Base-by-base conservation (phyloP, 2,797 vertebrate genomes). In the Pangasius macronema region DNA sequence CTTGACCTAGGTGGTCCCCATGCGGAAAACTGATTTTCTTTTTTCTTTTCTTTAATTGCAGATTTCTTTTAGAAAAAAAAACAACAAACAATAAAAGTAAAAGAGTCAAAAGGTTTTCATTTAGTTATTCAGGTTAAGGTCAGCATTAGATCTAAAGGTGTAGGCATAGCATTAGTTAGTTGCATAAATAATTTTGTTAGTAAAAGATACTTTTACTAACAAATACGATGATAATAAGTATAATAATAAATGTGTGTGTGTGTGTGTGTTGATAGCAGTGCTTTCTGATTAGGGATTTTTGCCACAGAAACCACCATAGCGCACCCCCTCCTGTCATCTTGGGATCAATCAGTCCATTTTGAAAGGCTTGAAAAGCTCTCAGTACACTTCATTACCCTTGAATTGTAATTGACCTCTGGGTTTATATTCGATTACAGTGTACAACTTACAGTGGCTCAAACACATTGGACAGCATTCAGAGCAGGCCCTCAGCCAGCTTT, bases 351-450 rank as follows among this genome's bases (percentile, higher is more conserved):
- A 77, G 72, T 85, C 61, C 42, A 75, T 84, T 89, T 84, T 53
- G 57, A 75, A 53, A 85, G 49, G 55, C 61, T 83, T 83, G 67
- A 87, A 59, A 61, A 51, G 42, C 22, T 87, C 59, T 83, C 75
- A 42, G 57, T 53, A n/a, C 77, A 82, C 65, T 87, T 87, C 84
- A 89, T 90, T 86, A 81, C 65, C 67, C 67, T 53, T 80, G 55
- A 68, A 82, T 83, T 87, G 68, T 75, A 85, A 83, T 67, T 18
- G 59, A 68, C 59, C 70, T 55, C 82, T 11, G 51, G 80, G 84
- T 89, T 85, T 85, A 55, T 61, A 82, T 79, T 81, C 7, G 27
- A 87, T 87, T 85, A 83, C 72, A 49, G 61, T 59, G 39, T 49
- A 67, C 24, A 85, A 22, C 57, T 20, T 49, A 11, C 67, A 36